phyloP scores from a whole-genome alignment of 2,888 invertebrate species.

The Drosophila pseudotakahashii region DNA sequence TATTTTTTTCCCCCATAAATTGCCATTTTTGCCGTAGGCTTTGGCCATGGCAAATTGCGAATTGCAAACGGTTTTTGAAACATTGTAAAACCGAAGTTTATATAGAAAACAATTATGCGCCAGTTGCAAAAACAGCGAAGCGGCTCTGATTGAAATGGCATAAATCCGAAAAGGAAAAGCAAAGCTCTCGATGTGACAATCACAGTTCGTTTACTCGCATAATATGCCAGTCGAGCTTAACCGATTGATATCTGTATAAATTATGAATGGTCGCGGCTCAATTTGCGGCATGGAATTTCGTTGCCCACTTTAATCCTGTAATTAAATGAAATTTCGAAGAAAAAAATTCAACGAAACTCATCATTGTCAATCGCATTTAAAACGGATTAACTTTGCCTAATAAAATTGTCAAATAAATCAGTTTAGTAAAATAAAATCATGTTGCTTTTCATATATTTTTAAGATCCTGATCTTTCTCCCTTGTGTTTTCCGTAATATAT shows the following conservation, averaged over 20 bases:
- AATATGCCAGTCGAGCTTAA: conserved; percentile 37
- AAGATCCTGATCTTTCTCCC: background rate
- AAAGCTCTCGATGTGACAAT: conserved; percentile 41
- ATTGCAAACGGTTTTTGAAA: conserved; percentile 34
- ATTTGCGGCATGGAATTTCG: background rate
- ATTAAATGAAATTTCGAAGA: conserved; percentile 1
- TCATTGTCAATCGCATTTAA: background rate
- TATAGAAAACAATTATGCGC: conserved; percentile 42
- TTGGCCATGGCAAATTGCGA: conserved; percentile 37
- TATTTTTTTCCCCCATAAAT: conserved; percentile 17
- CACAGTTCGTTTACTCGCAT: conserved; percentile 47
- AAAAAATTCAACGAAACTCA: background rate
- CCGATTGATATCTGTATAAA: conserved; percentile 35
- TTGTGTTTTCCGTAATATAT: background rate
- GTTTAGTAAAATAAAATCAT: too few species aligned
- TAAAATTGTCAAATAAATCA: background rate
- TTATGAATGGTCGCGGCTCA: conserved; percentile 17
- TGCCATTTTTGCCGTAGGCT: conserved; percentile 19
- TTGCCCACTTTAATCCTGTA: conserved; percentile 1
- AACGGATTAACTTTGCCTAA: conserved; percentile 1
- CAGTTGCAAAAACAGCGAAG: conserved; percentile 25
- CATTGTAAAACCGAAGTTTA: conserved; percentile 38
- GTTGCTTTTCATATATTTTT: too few species aligned
- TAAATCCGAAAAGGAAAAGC: conserved; percentile 20
- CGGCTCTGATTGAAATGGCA: conserved; percentile 24